Base-by-base conservation (phyloP, 1,140 invertebrate species). In the Pristionchus pacificus region DNA sequence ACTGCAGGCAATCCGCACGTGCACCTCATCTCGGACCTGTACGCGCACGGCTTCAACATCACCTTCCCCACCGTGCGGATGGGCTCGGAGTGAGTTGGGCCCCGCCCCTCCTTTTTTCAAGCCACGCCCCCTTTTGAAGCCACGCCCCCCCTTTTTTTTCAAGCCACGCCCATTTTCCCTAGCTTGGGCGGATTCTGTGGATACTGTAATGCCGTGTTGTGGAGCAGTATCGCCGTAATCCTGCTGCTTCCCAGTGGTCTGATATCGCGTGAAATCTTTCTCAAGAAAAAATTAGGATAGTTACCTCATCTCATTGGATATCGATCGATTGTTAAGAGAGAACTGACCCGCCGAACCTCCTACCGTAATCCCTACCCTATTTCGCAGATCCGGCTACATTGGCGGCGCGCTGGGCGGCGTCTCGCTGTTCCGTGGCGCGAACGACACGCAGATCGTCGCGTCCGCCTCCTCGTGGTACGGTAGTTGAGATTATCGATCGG, bases 31-130 rank as follows among this genome's bases (percentile, higher is more conserved):
- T 72, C 69, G n/a, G 73, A 76, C 19, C 69, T 77, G 0, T 77
- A 73, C 33, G 63, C 72, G 25, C 74, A 75, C 60, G 74, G 74
- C 15, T 72, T 77, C 74, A 77, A 77, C 58, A 77, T 77, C 57
- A 72, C 75, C 32, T 77, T 65, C 61, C 75, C 75, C 15, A 68
- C 33, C 28, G 66, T 77, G 64, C 67, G 75, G 6, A 60, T 77
- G 24, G 75, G 75, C 30, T 58, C 64, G 15, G 71, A 72, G 71
- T 73, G 30, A 61, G 70, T 67, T 32, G 19, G 2, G 24, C 14
- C 32, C 14, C 19, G n/a, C n/a, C n/a, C n/a, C n/a, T 24, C 30
- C 13, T 28, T 33, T 65, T 28, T 32, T 0, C 59, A 25, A 33
- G 28, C 33, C n/a, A 0, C 27, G 55, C 55, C n/a, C n/a, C 55